phyloP scores from a whole-genome alignment of 2,888 invertebrate species.

The Ischnura elegans region DNA sequence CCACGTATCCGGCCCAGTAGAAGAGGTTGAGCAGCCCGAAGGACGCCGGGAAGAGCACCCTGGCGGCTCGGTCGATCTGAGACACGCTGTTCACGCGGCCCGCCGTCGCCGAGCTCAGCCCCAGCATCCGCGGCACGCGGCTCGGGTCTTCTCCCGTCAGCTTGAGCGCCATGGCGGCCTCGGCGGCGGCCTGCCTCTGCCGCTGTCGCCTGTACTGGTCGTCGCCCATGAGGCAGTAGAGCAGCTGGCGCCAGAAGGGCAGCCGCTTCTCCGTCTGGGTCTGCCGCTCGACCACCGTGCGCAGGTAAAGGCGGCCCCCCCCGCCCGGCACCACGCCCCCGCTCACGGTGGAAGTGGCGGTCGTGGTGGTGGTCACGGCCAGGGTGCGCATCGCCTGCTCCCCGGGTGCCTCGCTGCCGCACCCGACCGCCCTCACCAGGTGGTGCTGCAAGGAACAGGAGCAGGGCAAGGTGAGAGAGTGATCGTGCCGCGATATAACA shows the following conservation, averaged over 20 bases:
- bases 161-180: conserved; percentile 64
- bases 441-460: not conserved
- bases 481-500: too few species aligned
- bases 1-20: conserved; percentile 92
- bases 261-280: conserved; percentile 89
- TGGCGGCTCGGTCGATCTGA: conserved; percentile 89
- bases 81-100: conserved; percentile 90
- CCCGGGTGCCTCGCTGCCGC: not conserved
- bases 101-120: conserved; percentile 41
- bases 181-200: conserved; percentile 73
- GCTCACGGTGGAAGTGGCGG: conserved; percentile 36
- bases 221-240: conserved; percentile 83
- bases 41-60: conserved; percentile 91
- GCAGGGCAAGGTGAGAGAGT: not conserved
- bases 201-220: conserved; percentile 71
- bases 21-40: conserved; percentile 92
- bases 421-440: not conserved
- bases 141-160: not conserved
- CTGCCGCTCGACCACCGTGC: conserved; percentile 83
- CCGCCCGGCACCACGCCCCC: conserved; percentile 24
- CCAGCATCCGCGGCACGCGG: not conserved
- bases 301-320: conserved; percentile 26
- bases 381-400: not conserved
- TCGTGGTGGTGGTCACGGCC: conserved; percentile 17
- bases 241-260: conserved; percentile 88